Base-by-base conservation (phyloP, 2,888 invertebrate species). In the Drepana falcataria region DNA sequence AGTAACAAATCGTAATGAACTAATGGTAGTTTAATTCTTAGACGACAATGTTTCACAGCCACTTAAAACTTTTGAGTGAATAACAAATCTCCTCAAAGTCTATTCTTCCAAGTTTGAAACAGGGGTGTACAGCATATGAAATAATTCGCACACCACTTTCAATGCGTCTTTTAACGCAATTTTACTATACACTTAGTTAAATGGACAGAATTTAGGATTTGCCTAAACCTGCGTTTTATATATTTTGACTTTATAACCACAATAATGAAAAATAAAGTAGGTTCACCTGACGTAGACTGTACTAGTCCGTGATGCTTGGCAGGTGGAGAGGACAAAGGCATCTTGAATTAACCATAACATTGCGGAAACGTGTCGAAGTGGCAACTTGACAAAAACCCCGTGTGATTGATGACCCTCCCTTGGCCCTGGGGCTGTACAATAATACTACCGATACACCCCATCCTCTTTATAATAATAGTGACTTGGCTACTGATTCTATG, bases 51-150 rank as follows among this genome's bases (percentile, higher is more conserved):
- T 87, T 87, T 88, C 88, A 85, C 87, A 89, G 85, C 81, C 88
- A 87, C 89, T 89, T 89, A 87, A 89, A 90, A 89, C 79, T 89
- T 89, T 84, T 81, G 81, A 88, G 84, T 86, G 88, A 88, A 89
- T 89, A 89, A 89, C 89, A 90, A 89, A 90, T 88, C 89, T 87
- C 75, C 77, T 81, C 77, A 88, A 87, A 89, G 87, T 88, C 83
- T 84, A 82, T 85, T 83, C 79, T 74, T 66, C 71, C 72, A 83
- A 89, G 87, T 90, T 87, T 78, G 75, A 80, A 81, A 81, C 77
- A 77, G 77, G 78, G 75, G 71, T 77, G 77, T 70, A 80, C 81
- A 80, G 77, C 73, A 74, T 77, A 77, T 78, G 77, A 78, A 81
- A 67, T 73, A 75, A 78, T 80, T 70, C 70, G 67, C 75, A 74